phyloP scores from a whole-genome alignment of 2,113 vertebrate genomes.

The Pandion haliaetus region DNA sequence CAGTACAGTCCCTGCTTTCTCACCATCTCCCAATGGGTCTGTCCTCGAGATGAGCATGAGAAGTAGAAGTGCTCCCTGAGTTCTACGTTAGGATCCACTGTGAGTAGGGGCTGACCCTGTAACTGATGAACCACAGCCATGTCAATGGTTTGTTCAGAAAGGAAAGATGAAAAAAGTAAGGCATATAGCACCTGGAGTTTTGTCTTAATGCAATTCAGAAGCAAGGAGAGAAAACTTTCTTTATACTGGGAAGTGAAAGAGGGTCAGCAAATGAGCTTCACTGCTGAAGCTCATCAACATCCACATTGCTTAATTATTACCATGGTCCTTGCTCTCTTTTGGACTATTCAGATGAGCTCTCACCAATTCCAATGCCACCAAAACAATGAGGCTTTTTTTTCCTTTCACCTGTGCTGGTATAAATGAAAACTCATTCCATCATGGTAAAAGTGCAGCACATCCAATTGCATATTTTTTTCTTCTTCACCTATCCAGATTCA shows the following conservation, averaged over 20 bases:
- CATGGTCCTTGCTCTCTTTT: neutral
- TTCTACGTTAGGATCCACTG: neutral
- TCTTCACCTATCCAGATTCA: neutral
- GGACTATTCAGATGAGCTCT: neutral
- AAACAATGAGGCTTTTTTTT: neutral
- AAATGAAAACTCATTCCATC: neutral
- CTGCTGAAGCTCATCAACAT: neutral
- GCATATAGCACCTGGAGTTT: neutral
- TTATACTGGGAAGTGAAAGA: neutral
- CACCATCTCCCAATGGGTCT: neutral
- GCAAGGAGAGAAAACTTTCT: neutral
- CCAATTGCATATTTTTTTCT: neutral
- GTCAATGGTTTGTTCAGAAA: neutral
- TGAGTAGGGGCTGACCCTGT: neutral
- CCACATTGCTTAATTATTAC: neutral
- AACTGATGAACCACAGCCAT: neutral
- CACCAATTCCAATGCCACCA: neutral
- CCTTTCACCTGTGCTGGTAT: neutral
- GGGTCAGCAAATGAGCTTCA: neutral
- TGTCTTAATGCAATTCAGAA: neutral
- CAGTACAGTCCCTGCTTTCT: neutral
- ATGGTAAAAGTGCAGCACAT: neutral
- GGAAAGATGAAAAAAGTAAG: neutral
- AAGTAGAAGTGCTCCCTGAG: neutral
- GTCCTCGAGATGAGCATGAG: neutral